A percentile compares a stretch with the other conserved stretches of the same genome.
Evolutionary conservation across 2,113 vertebrate genomes (phyloP).

Genomic region (Perca flavescens): DNA sequence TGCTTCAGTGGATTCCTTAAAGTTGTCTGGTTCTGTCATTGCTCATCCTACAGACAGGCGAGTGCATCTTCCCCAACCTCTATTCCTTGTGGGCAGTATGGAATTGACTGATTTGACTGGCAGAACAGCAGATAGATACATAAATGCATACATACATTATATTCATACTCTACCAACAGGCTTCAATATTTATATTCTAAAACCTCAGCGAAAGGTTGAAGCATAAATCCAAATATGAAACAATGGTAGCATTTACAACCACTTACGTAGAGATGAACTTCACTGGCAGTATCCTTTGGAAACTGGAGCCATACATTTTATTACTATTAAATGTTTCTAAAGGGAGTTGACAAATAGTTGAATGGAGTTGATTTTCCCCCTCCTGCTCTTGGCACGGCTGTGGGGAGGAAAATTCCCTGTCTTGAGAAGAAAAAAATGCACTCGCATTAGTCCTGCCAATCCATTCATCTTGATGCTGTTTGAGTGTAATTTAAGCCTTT

Average conservation of each 20-base stretch:
- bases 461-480: slow-evolving; percentile 91
- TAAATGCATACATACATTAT: slow-evolving; percentile 42
- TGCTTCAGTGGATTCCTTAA: slow-evolving; percentile 80
- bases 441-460: slow-evolving; percentile 87
- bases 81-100: slow-evolving; percentile 53
- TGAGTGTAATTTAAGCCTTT: slow-evolving; percentile 93
- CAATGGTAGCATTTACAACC: slow-evolving; percentile 90
- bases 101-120: slow-evolving; percentile 48
- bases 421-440: slow-evolving; percentile 85
- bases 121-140: slow-evolving; percentile 25
- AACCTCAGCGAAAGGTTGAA: slow-evolving; percentile 76
- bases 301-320: slow-evolving; percentile 94
- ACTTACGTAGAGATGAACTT: slow-evolving; percentile 88
- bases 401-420: slow-evolving; percentile 86
- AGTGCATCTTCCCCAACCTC: slow-evolving; percentile 62
- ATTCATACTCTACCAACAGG: slow-evolving; percentile 30
- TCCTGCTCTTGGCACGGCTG: slow-evolving; percentile 88
- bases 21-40: slow-evolving; percentile 83
- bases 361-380: slow-evolving; percentile 89
- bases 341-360: slow-evolving; percentile 98
- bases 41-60: slow-evolving; percentile 67
- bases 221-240: slow-evolving; percentile 89
- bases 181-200: slow-evolving; percentile 54
- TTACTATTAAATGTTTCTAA: slow-evolving; percentile 97
- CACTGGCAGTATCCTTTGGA: slow-evolving; percentile 92